Conservation (phyloP, 2,797 vertebrate species). For the Xenentodon cancila region DNA sequence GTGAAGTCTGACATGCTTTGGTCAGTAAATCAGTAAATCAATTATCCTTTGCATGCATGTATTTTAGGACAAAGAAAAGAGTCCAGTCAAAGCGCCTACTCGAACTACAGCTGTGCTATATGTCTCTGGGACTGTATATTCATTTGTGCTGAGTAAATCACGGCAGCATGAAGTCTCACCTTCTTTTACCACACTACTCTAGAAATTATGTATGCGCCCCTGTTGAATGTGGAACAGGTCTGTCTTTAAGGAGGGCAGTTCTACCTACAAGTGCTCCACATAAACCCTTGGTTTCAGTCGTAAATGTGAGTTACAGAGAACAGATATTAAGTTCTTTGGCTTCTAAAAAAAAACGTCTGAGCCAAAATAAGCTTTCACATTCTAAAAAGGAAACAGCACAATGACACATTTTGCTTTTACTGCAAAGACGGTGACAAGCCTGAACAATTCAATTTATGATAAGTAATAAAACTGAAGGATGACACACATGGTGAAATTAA, state of each 20-base stretch:
- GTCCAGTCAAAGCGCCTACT: no score
- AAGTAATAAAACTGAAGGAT: conserved; percentile 15
- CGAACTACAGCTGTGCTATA: no score
- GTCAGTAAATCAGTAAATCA: no score
- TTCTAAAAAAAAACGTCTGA: conserved; percentile 7
- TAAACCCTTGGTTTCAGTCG: conserved; percentile 41
- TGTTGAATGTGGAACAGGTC: conserved; percentile 51
- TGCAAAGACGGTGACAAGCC: not conserved
- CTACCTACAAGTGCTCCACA: conserved; percentile 42
- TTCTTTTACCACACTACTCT: conserved; percentile 33
- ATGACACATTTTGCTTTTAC: conserved; percentile 1
- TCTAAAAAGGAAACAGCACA: conserved; percentile 11
- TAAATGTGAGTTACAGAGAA: conserved; percentile 40
- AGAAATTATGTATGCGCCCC: conserved; percentile 42
- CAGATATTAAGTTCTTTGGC: conserved; percentile 6
- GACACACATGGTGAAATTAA: conserved; percentile 1
- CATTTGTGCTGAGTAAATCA: conserved; percentile 19
- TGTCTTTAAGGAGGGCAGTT: conserved; percentile 56
- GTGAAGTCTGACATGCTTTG: no score
- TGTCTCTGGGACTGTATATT: not conserved
- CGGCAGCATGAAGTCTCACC: conserved; percentile 22
- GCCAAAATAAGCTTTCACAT: conserved; percentile 1
- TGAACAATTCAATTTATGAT: conserved; percentile 16
- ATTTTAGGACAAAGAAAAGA: no score
- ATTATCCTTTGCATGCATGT: no score